Percentiles rank a stretch among this genome's conserved stretches.
Conservation (phyloP, 2,888 invertebrate species). For the Kryphioiulus occultus region DNA sequence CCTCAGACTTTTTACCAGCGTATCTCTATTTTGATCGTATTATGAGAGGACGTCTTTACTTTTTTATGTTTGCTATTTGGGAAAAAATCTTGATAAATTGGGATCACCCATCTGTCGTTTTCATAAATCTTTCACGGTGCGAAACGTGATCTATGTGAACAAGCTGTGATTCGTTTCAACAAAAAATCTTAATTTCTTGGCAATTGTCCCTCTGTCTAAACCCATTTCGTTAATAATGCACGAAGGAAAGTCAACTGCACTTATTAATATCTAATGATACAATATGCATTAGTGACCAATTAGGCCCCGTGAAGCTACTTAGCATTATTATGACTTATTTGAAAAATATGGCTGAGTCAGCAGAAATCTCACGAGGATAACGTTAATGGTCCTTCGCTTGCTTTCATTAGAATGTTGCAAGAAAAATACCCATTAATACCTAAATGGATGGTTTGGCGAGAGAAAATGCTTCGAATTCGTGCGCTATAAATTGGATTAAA, state of each 20-base stretch:
- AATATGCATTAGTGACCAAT: conserved; percentile 18
- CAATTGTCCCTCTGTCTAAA: conserved; percentile 1
- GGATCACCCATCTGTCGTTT: no score
- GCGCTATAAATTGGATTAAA: not conserved
- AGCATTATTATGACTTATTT: conserved; percentile 18
- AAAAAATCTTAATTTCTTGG: not conserved
- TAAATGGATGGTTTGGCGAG: not conserved
- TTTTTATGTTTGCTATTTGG: no score
- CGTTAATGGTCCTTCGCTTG: not conserved
- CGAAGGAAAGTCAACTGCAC: conserved; percentile 14
- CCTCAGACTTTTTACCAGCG: no score
- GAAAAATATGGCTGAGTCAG: conserved; percentile 12
- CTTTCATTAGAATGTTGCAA: not conserved
- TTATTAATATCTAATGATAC: conserved; percentile 25
- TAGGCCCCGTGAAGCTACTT: conserved; percentile 21
- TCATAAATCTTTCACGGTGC: not conserved
- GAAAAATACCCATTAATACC: not conserved
- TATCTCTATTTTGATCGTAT: no score
- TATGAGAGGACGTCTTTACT: no score
- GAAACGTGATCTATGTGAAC: not conserved
- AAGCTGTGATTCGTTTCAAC: not conserved
- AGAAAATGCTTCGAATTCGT: not conserved
- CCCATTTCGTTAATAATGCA: conserved; percentile 27
- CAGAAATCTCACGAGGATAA: not conserved
- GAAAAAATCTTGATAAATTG: no score